These are phyloP conservation scores for Sisor rabdophorus DNA, from an alignment of 2,113 vertebrate genomes.

Conservation along the genomic window DNA sequence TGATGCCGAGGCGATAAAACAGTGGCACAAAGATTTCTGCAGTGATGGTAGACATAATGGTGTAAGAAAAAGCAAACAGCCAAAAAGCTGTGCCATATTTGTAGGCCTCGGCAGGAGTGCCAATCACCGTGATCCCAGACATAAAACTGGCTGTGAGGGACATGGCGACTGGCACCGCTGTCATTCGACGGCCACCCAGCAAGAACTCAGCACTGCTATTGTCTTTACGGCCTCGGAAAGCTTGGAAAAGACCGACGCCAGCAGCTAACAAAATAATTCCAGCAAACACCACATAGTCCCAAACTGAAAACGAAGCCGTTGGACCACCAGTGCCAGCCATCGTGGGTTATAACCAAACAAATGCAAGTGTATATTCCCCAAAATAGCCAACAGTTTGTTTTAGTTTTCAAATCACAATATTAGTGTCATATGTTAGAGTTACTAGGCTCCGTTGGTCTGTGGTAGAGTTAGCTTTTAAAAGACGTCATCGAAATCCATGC, in stretches of 20 bases:
- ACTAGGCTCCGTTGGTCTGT: not conserved
- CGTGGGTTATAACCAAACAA: conserved; percentile 6
- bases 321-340: conserved; percentile 66
- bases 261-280: conserved; percentile 61
- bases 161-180: conserved; percentile 74
- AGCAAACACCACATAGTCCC: conserved; percentile 77
- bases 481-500: not conserved
- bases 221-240: conserved; percentile 64
- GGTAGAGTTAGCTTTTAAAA: conserved; percentile 24
- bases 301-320: conserved; percentile 67
- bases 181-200: conserved; percentile 73
- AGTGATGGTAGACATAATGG: conserved; percentile 68
- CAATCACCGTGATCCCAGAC: conserved; percentile 78
- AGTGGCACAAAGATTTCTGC: conserved; percentile 76
- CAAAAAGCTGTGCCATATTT: conserved; percentile 67
- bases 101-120: conserved; percentile 73
- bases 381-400: not conserved
- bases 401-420: not conserved
- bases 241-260: conserved; percentile 70
- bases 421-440: conserved; percentile 14
- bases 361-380: not conserved
- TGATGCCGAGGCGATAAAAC: conserved; percentile 72
- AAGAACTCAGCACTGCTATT: conserved; percentile 67
- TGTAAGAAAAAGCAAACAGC: conserved; percentile 68
- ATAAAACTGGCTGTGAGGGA: conserved; percentile 79